Evolutionary conservation across 2,888 invertebrate species (phyloP), one percentile per base, ranked within the genome.

Genomic region (Plagodis dolabraria): DNA sequence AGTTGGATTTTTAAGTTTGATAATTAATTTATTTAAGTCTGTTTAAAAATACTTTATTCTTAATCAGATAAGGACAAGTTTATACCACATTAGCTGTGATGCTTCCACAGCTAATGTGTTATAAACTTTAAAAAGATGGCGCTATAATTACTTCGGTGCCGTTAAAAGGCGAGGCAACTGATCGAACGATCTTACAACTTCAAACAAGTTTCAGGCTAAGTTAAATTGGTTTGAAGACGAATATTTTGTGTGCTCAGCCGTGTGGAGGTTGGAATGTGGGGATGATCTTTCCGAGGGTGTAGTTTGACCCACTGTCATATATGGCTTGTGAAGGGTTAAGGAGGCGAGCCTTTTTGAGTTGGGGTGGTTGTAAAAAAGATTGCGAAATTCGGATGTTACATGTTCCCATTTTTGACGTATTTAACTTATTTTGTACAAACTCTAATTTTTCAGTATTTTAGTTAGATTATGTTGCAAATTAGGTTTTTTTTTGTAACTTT

Each of bases 181-280:
- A 80, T 77, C 74, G 74, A 74, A 73, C 73, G 76, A 77, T 75
- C 75, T 77, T 74, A 71, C 63, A 75, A 77, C 72, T 77, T 76
- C 67, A 72, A 71, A 74, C 74, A 80, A 81, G 71, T 80, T 80
- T 68, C 54, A 64, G 65, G 53, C 70, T 62, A 82, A 83, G 80
- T 83, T 83, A 82, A 82, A 83, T 83, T 82, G 80, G 76, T 74
- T 81, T 70, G 50, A 60, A 71, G 71, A 66, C 71, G 76, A 76
- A 80, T 79, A 80, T 80, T 79, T 76, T 67, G 69, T 64, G 76
- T 70, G 69, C 67, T 71, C 71, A 70, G 62, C 65, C 68, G 75
- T 72, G 70, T 70, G 73, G 69, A 58, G 63, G 45, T 22, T 38
- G 50, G 64, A 53, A 62, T 62, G 57, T 51, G 59, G 49, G 59